Percentiles rank a stretch among this genome's conserved stretches.
Evolutionary conservation across 2,888 invertebrate species (phyloP).

Genomic region (Agrotis exclamationis): DNA sequence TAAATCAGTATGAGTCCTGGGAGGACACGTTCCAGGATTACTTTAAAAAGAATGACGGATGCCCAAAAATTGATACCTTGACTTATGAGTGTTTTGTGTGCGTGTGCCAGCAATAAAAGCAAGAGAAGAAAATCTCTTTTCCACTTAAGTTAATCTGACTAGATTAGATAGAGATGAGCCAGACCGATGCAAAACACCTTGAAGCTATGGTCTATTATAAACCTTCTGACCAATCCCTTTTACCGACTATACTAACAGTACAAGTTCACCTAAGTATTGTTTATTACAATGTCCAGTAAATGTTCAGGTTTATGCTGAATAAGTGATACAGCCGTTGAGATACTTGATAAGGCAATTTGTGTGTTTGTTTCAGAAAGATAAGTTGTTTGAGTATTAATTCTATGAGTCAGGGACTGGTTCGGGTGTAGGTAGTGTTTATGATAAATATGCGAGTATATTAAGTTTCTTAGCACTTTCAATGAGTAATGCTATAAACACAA

Average conservation of each 20-base stretch:
- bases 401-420: conserved; percentile 49
- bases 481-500: conserved; percentile 8
- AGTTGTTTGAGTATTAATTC: conserved; percentile 37
- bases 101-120: too few relatives aligned
- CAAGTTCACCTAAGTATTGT: conserved; percentile 8
- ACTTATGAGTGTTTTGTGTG: too few relatives aligned
- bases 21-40: too few relatives aligned
- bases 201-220: too few relatives aligned
- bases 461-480: conserved; percentile 2
- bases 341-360: conserved; percentile 49
- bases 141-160: too few relatives aligned
- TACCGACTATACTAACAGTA: conserved; percentile 31
- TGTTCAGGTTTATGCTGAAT: conserved; percentile 48
- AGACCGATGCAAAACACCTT: neutral
- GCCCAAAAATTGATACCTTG: too few relatives aligned
- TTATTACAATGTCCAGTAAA: conserved; percentile 48
- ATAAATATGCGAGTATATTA: neutral
- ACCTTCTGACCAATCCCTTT: conserved; percentile 1
- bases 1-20: too few relatives aligned
- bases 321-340: conserved; percentile 34
- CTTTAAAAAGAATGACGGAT: too few relatives aligned
- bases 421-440: conserved; percentile 9
- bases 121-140: too few relatives aligned
- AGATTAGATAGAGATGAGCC: too few relatives aligned
- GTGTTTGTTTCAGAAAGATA: conserved; percentile 35